These are phyloP conservation scores for Bombus breviceps DNA, from an alignment of 1,140 invertebrate genomes.

Conservation along the genomic window DNA sequence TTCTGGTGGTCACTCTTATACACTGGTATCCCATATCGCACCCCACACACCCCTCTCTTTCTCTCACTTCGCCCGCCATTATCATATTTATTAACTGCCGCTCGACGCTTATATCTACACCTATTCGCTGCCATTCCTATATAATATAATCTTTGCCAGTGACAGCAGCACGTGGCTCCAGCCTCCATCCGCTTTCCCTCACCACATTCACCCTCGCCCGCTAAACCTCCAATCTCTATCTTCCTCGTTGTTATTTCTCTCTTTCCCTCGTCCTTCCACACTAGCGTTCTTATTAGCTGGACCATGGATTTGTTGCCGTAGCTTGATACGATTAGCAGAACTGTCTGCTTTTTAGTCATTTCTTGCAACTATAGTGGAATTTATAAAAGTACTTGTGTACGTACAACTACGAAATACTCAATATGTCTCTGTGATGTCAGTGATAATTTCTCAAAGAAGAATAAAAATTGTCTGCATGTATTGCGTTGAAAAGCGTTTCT, in stretches of 20 bases:
- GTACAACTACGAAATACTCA: background rate
- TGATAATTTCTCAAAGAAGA: background rate
- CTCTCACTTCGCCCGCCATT: constrained; percentile 76
- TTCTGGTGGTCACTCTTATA: constrained; percentile 81
- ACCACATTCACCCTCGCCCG: background rate
- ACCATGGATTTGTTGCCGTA: constrained; percentile 38
- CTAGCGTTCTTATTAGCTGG: constrained; percentile 44
- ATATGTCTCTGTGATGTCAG: accelerated
- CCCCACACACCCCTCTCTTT: constrained; percentile 58
- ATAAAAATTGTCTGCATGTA: accelerated
- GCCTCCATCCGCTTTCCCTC: constrained; percentile 23
- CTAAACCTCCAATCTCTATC: constrained; percentile 8
- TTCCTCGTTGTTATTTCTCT: constrained; percentile 25
- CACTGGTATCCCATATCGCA: constrained; percentile 76
- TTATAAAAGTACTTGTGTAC: accelerated
- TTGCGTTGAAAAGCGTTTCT: no score
- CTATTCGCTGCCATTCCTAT: constrained; percentile 79
- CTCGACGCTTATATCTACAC: constrained; percentile 79
- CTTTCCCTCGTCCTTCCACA: background rate
- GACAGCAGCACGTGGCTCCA: constrained; percentile 80
- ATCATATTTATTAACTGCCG: constrained; percentile 83
- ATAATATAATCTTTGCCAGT: constrained; percentile 81
- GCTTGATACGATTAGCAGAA: constrained; percentile 51
- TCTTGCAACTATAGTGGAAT: background rate
- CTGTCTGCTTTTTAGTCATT: background rate